Conservation (phyloP, 2,113 vertebrate genomes). For the Regulus satrapa region DNA sequence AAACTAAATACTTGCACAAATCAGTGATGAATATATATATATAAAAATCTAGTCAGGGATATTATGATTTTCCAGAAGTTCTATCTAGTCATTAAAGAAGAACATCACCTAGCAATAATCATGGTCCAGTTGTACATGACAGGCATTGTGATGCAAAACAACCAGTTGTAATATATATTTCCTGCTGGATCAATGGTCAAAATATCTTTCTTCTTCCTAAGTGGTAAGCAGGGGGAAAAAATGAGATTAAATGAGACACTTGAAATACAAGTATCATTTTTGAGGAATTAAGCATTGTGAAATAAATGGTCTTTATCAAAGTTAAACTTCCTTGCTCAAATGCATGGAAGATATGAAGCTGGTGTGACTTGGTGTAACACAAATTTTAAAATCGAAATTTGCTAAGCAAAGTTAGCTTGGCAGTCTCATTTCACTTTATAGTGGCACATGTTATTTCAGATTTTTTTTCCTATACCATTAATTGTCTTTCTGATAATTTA, state of each 20-base stretch:
- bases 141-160: constrained; percentile 88
- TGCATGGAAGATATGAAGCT: neutral
- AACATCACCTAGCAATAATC: constrained; percentile 87
- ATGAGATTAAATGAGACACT: neutral
- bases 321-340: neutral
- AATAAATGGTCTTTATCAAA: neutral
- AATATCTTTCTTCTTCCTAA: constrained; percentile 82
- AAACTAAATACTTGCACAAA: neutral
- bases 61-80: neutral
- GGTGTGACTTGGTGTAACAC: neutral
- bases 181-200: constrained; percentile 85
- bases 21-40: neutral
- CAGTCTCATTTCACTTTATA: neutral
- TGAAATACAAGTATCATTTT: neutral
- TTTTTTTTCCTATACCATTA: neutral
- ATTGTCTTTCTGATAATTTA: neutral
- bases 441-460: neutral
- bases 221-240: neutral
- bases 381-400: neutral
- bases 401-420: neutral
- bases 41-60: neutral
- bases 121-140: constrained; percentile 99
- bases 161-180: constrained; percentile 92
- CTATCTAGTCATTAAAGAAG: neutral
- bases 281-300: neutral